Percentiles rank a stretch among this genome's conserved stretches.
These are phyloP conservation scores for Cladopsammia gracilis DNA, from an alignment of 64 coral and sea anemone species.

Conservation along the genomic window DNA sequence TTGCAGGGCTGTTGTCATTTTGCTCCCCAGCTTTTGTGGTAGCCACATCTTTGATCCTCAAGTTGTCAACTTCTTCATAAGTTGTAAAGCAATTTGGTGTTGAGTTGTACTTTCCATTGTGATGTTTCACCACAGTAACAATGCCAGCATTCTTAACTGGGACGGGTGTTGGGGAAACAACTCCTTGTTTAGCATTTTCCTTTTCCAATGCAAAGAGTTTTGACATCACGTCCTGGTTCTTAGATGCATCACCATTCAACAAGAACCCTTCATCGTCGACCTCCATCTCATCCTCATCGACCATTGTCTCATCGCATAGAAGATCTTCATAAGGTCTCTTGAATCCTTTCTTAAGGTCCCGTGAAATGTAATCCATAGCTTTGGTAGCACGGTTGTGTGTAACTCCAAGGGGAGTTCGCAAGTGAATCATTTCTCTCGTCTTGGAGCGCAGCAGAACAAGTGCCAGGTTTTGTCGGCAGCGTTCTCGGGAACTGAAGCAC, in stretches of 20 bases:
- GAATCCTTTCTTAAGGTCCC: slow-evolving; percentile 57
- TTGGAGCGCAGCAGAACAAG: slow-evolving; percentile 81
- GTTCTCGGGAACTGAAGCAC: slow-evolving; percentile 84
- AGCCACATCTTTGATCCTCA: background rate
- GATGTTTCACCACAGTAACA: slow-evolving; percentile 77
- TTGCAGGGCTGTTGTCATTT: background rate
- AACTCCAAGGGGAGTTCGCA: slow-evolving; percentile 80
- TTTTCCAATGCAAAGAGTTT: slow-evolving; percentile 40
- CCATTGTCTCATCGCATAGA: slow-evolving; percentile 89
- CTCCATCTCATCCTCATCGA: slow-evolving; percentile 87
- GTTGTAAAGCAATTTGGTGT: slow-evolving; percentile 79
- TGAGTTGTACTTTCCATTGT: slow-evolving; percentile 51
- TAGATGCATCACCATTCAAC: slow-evolving; percentile 43
- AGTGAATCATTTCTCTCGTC: slow-evolving; percentile 71
- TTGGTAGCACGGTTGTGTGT: slow-evolving; percentile 64
- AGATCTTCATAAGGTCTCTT: slow-evolving; percentile 88
- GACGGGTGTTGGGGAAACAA: background rate
- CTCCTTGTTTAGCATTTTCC: background rate
- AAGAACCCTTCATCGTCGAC: slow-evolving; percentile 61
- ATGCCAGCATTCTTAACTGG: slow-evolving; percentile 62
- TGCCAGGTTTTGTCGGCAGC: slow-evolving; percentile 89
- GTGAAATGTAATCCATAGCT: slow-evolving; percentile 67
- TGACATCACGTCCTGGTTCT: background rate
- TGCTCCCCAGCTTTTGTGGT: slow-evolving; percentile 51
- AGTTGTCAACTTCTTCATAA: slow-evolving; percentile 66